Evolutionary conservation across 1,140 invertebrate genomes (phyloP).

Genomic region (Medauroidea extradentata): DNA sequence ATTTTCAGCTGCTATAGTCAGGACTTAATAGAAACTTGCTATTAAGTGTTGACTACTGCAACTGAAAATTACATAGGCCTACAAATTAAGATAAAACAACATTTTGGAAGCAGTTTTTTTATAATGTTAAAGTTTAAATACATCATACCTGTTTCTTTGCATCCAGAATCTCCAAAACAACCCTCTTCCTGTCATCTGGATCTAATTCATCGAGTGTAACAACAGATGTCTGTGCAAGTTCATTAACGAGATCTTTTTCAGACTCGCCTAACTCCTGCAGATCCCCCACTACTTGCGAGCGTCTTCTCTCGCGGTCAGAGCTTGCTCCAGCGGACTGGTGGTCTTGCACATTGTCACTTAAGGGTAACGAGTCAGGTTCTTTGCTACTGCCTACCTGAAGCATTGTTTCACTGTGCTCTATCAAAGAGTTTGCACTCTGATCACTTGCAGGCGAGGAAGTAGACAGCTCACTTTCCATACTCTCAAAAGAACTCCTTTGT

Average conservation of each 20-base stretch:
- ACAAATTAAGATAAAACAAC: no score
- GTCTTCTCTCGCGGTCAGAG: constrained; percentile 3
- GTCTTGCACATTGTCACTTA: neutral
- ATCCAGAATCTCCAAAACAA: constrained; percentile 35
- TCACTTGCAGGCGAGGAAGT: neutral
- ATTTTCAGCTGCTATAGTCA: no score
- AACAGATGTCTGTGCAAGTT: constrained; percentile 36
- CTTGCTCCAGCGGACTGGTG: neutral
- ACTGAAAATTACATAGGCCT: no score
- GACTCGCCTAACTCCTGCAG: constrained; percentile 6
- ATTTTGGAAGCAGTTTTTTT: no score
- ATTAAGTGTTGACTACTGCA: no score
- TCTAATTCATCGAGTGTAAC: constrained; percentile 36
- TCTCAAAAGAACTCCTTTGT: neutral
- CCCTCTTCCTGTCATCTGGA: constrained; percentile 35
- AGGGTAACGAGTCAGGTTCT: no score
- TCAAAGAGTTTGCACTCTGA: neutral
- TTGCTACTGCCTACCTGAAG: no score
- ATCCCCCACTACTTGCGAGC: neutral
- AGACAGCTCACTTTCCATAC: neutral
- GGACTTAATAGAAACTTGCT: no score
- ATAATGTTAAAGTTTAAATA: constrained; percentile 26
- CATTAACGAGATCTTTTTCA: constrained; percentile 27
- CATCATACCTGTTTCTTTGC: constrained; percentile 30
- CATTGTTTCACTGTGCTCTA: neutral